Evolutionary conservation across 2,797 vertebrate genomes (phyloP).

Genomic region (Cuniculus paca): DNA sequence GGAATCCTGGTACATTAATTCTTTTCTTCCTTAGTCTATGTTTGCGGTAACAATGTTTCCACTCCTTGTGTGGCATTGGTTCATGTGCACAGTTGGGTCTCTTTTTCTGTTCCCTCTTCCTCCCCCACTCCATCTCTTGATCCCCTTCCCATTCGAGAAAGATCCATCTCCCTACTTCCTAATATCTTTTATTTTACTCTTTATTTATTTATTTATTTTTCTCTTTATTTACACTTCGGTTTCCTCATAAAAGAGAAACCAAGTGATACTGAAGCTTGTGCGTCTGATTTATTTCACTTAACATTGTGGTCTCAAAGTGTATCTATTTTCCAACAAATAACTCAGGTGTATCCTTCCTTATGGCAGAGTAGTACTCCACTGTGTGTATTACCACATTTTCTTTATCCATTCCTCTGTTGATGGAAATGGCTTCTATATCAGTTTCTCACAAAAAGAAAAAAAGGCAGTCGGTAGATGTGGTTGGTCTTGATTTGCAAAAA

Average conservation of each 20-base stretch:
- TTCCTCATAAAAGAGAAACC: not conserved
- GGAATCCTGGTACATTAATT: constrained; percentile 71
- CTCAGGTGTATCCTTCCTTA: not conserved
- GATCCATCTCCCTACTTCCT: not conserved
- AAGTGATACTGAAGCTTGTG: not conserved
- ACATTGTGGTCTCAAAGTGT: not conserved
- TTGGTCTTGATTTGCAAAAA: constrained; percentile 41
- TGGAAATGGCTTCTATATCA: not conserved
- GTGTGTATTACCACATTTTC: not conserved
- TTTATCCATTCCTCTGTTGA: not conserved
- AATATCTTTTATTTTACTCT: not conserved
- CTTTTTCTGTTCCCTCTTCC: not conserved
- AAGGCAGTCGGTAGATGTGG: constrained; percentile 3
- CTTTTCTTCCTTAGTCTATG: accelerated
- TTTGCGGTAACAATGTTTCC: not conserved
- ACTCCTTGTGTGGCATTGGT: not conserved
- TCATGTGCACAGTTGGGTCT: not conserved
- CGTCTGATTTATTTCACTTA: not conserved
- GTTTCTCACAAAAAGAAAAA: constrained; percentile 57
- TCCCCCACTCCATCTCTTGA: not conserved
- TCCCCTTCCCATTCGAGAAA: not conserved
- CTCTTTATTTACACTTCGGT: not conserved
- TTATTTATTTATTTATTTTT: not conserved
- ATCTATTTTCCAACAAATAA: not conserved
- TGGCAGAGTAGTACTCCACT: not conserved